These are phyloP conservation scores for Nannobrachium achirus DNA, from an alignment of 2,113 vertebrate genomes.

Conservation along the genomic window DNA sequence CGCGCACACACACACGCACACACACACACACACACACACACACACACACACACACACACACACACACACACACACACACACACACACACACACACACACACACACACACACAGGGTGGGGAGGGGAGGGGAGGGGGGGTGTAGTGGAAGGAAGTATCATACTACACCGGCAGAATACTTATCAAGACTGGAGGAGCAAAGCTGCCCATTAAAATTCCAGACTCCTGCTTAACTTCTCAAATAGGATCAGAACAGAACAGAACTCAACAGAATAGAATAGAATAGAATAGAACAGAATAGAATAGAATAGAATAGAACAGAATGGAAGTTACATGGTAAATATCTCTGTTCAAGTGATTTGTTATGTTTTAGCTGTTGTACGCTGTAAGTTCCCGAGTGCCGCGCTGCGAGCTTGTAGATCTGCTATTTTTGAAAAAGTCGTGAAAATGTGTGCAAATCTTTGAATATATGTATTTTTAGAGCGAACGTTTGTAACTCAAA, in stretches of 20 bases:
- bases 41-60: constrained; percentile 26
- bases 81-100: neutral
- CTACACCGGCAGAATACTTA: constrained; percentile 78
- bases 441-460: too few relatives aligned
- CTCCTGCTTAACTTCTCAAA: constrained; percentile 63
- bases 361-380: too few relatives aligned
- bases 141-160: constrained; percentile 74
- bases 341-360: too few relatives aligned
- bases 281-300: constrained; percentile 2
- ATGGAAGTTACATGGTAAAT: too few relatives aligned
- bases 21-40: constrained; percentile 52
- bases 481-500: too few relatives aligned
- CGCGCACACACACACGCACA: constrained; percentile 70
- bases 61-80: constrained; percentile 25
- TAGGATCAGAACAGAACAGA: constrained; percentile 26
- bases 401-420: too few relatives aligned
- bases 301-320: neutral
- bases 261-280: constrained; percentile 48
- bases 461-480: too few relatives aligned
- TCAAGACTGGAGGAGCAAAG: constrained; percentile 71
- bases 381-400: too few relatives aligned
- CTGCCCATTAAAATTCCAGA: constrained; percentile 75
- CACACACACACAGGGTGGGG: constrained; percentile 48
- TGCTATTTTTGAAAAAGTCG: too few relatives aligned
- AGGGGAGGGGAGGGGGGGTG: constrained; percentile 66